Percentiles rank a stretch among this genome's conserved stretches.
Evolutionary conservation across 2,113 vertebrate species (phyloP).

Genomic region (Centropus unirufus): DNA sequence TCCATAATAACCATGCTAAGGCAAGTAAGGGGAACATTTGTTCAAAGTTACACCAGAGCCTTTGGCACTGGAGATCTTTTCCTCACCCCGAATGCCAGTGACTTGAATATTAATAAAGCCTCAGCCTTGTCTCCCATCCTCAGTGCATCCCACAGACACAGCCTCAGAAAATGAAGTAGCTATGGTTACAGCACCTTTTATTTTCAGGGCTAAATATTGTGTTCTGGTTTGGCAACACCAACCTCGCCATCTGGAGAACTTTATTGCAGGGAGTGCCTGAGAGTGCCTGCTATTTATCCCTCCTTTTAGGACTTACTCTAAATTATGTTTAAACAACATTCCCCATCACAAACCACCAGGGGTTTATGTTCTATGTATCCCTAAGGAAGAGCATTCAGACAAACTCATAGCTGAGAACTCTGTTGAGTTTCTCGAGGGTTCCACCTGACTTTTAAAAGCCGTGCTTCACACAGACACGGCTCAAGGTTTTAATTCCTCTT

Average conservation of each 20-base stretch:
- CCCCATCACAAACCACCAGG: background rate
- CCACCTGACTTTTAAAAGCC: background rate
- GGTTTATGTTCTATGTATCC: background rate
- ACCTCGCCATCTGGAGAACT: constrained; percentile 8
- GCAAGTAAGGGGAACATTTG: background rate
- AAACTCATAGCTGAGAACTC: background rate
- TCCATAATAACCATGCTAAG: background rate
- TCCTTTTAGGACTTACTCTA: background rate
- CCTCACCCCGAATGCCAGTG: background rate
- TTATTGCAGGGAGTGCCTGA: background rate
- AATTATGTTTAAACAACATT: background rate
- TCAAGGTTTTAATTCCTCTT: background rate
- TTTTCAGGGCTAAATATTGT: background rate
- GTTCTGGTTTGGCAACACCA: background rate
- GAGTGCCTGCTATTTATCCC: background rate
- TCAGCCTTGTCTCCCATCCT: background rate
- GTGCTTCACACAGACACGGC: background rate
- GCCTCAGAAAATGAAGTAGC: constrained; percentile 1
- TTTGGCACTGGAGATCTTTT: background rate
- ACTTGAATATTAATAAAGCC: constrained; percentile 44
- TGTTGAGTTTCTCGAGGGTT: background rate
- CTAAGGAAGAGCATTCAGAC: background rate
- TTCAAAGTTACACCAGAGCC: background rate
- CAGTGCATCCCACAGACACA: background rate
- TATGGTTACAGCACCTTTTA: constrained; percentile 52